These are phyloP conservation scores for Anarsia innoxiella DNA, from an alignment of 2,888 invertebrate species.

Conservation along the genomic window DNA sequence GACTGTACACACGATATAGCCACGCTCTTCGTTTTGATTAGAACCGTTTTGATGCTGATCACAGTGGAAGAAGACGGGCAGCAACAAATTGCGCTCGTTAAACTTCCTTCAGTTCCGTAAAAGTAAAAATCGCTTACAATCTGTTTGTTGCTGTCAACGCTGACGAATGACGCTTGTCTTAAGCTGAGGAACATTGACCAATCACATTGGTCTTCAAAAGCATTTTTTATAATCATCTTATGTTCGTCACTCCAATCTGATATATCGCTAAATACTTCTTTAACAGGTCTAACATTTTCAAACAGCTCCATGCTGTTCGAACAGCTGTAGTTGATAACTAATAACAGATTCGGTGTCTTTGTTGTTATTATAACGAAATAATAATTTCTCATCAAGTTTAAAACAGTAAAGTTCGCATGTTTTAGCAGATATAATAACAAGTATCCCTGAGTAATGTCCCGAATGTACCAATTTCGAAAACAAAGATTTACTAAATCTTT, in stretches of 20 bases:
- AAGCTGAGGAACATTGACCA: too few relatives aligned
- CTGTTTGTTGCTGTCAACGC: too few relatives aligned
- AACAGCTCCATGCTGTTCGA: constrained; percentile 19
- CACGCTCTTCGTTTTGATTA: too few relatives aligned
- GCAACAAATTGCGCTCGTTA: too few relatives aligned
- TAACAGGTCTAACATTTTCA: constrained; percentile 10
- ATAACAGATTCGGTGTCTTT: constrained; percentile 7
- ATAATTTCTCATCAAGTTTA: constrained; percentile 28
- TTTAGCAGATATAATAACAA: constrained; percentile 25
- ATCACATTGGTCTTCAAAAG: too few relatives aligned
- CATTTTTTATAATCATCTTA: constrained; percentile 8
- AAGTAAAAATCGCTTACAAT: too few relatives aligned
- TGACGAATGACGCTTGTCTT: too few relatives aligned
- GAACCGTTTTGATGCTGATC: too few relatives aligned
- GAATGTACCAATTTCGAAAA: constrained; percentile 28
- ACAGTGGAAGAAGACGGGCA: too few relatives aligned
- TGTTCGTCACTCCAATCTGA: constrained; percentile 22
- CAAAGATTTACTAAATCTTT: too few relatives aligned
- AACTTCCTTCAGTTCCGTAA: too few relatives aligned
- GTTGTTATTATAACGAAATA: constrained; percentile 31
- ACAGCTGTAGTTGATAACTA: constrained; percentile 16
- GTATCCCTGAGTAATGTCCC: constrained; percentile 28
- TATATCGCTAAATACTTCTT: constrained; percentile 16
- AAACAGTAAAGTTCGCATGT: constrained; percentile 21
- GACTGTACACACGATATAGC: too few relatives aligned